A percentile compares a stretch with the other conserved stretches of the same genome.
phyloP scores from a whole-genome alignment of 2,113 vertebrate species.

The Semicossyphus pulcher region DNA sequence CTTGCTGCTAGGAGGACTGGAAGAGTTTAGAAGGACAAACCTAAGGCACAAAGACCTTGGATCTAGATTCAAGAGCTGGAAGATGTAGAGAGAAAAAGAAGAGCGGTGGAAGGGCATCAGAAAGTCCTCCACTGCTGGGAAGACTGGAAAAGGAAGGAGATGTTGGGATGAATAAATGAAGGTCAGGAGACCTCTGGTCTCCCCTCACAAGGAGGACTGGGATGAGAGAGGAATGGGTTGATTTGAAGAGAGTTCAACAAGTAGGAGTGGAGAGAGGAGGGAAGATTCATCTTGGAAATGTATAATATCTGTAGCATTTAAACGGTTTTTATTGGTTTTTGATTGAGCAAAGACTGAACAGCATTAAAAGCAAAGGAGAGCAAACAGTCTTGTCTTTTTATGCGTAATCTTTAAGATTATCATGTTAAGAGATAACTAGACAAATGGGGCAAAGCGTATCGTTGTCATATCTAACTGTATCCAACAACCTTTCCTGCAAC shows the following conservation, averaged over 20 bases:
- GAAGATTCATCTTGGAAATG: neutral
- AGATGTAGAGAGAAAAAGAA: conserved; percentile 41
- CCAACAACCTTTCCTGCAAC: too few relatives aligned
- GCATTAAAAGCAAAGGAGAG: neutral
- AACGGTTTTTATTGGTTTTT: neutral
- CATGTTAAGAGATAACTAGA: too few relatives aligned
- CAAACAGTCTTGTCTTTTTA: neutral
- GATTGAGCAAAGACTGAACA: neutral
- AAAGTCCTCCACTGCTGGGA: conserved; percentile 21
- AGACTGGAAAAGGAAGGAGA: conserved; percentile 29
- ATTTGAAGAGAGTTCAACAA: conserved; percentile 3
- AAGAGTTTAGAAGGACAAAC: conserved; percentile 56
- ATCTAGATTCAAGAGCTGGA: conserved; percentile 54
- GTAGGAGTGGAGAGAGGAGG: neutral
- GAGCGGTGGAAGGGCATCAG: conserved; percentile 24
- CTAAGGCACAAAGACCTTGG: conserved; percentile 37
- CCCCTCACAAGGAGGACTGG: conserved; percentile 11
- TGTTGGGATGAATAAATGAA: conserved; percentile 35
- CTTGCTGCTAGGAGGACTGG: conserved; percentile 29
- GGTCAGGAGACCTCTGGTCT: conserved; percentile 51
- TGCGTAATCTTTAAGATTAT: conserved; percentile 24
- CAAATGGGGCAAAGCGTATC: too few relatives aligned
- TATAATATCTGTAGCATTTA: neutral
- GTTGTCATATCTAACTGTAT: too few relatives aligned
- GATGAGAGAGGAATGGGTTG: neutral